These are phyloP conservation scores for Pipistrellus nathusii DNA, from an alignment of 2,797 vertebrate genomes.

Conservation along the genomic window DNA sequence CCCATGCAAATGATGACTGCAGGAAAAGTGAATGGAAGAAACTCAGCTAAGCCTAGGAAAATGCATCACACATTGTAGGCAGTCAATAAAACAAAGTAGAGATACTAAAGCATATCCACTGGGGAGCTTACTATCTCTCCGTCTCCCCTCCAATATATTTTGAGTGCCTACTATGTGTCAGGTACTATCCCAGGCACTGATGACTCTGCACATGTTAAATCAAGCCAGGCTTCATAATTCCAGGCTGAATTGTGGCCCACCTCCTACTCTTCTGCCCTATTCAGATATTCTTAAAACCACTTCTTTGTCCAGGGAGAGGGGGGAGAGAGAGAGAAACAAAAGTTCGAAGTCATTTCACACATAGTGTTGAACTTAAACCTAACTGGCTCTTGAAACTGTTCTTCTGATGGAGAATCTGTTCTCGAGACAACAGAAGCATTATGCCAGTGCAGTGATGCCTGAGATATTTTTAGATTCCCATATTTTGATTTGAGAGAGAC, in stretches of 20 bases:
- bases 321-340: neutral
- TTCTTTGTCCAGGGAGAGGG: neutral
- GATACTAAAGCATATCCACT: neutral
- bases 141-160: neutral
- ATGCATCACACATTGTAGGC: neutral
- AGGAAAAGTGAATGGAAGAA: neutral
- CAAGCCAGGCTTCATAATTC: neutral
- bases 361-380: conserved; percentile 13
- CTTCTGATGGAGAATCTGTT: conserved; percentile 35
- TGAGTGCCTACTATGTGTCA: neutral
- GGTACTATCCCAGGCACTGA: neutral
- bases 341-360: neutral
- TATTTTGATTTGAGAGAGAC: neutral
- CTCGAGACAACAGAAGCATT: neutral
- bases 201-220: neutral
- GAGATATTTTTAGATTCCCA: conserved; percentile 11
- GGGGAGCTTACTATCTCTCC: neutral
- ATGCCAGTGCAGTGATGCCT: neutral
- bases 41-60: neutral
- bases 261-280: neutral
- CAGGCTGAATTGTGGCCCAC: neutral
- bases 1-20: neutral
- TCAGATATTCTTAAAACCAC: neutral
- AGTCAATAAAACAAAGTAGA: neutral
- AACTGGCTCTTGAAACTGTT: conserved; percentile 17